Conservation (phyloP, 2,888 invertebrate species). For the Orthonychiurus folsomi region DNA sequence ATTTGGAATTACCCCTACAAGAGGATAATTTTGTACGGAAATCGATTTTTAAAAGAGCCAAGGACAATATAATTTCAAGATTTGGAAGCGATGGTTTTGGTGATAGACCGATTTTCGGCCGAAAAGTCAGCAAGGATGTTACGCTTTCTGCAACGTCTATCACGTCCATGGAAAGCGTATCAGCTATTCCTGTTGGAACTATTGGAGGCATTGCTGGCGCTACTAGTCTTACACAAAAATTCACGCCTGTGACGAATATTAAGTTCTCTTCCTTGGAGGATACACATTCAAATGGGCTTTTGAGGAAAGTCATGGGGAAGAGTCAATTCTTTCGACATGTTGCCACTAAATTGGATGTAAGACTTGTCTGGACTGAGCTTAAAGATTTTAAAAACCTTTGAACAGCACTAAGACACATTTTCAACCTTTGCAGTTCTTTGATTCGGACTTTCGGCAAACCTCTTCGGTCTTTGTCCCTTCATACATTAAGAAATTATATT, state of each 20-base stretch:
- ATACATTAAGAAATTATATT: constrained; percentile 29
- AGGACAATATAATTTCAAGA: constrained; percentile 38
- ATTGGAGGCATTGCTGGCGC: not conserved
- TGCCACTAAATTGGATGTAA: constrained; percentile 36
- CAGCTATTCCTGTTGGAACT: not conserved
- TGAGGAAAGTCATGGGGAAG: constrained; percentile 29
- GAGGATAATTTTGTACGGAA: constrained; percentile 36
- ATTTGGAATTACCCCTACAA: constrained; percentile 31
- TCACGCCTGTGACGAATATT: constrained; percentile 10
- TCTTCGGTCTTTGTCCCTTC: constrained; percentile 32
- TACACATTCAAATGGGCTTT: constrained; percentile 29
- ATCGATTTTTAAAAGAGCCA: constrained; percentile 39
- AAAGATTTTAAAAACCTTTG: no score
- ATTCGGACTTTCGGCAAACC: constrained; percentile 37
- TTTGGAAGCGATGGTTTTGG: constrained; percentile 22
- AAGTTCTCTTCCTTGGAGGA: constrained; percentile 37
- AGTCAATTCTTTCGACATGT: constrained; percentile 36
- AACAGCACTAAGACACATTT: no score
- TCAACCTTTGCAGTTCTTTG: constrained; percentile 38
- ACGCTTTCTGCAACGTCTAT: not conserved
- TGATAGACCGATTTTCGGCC: constrained; percentile 33
- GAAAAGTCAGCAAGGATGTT: constrained; percentile 25
- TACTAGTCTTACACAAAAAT: not conserved
- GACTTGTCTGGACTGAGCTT: no score
- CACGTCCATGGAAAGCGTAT: constrained; percentile 5